phyloP scores from a whole-genome alignment of 2,797 vertebrate genomes.

The Falco concolor region DNA sequence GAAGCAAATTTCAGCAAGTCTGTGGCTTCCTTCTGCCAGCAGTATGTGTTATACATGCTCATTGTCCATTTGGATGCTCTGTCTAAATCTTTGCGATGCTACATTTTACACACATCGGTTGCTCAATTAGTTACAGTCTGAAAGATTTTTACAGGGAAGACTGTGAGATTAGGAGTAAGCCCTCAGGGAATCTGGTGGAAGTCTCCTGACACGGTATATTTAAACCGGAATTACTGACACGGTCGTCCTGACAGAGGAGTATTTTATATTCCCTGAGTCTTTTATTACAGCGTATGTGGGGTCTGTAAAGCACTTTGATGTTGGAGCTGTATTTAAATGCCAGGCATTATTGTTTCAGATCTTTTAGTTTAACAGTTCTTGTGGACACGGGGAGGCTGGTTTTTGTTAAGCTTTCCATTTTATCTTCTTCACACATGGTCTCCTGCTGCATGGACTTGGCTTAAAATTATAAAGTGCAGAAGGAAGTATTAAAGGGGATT shows the following conservation, averaged over 20 bases:
- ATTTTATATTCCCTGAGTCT: background rate
- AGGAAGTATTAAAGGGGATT: background rate
- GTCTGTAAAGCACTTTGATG: constrained; percentile 9
- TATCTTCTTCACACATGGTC: background rate
- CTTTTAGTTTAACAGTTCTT: background rate
- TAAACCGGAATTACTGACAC: background rate
- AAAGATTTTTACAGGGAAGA: background rate
- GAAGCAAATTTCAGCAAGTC: background rate
- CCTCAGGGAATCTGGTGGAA: background rate
- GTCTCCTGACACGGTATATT: background rate
- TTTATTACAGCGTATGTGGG: background rate
- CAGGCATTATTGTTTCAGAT: background rate
- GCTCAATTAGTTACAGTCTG: background rate
- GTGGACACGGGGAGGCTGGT: background rate
- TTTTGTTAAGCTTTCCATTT: constrained; percentile 31
- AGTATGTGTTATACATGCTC: accelerated
- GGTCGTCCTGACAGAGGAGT: background rate
- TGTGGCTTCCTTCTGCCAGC: background rate
- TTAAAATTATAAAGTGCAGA: background rate
- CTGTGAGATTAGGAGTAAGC: background rate
- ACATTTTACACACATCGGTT: background rate
- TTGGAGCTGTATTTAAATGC: background rate
- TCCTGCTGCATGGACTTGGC: background rate
- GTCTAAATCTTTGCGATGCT: background rate
- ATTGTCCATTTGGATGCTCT: background rate